Percentiles rank a stretch among this genome's conserved stretches.
Conservation (phyloP, 1,140 invertebrate genomes). For the Megalonaias nervosa region DNA sequence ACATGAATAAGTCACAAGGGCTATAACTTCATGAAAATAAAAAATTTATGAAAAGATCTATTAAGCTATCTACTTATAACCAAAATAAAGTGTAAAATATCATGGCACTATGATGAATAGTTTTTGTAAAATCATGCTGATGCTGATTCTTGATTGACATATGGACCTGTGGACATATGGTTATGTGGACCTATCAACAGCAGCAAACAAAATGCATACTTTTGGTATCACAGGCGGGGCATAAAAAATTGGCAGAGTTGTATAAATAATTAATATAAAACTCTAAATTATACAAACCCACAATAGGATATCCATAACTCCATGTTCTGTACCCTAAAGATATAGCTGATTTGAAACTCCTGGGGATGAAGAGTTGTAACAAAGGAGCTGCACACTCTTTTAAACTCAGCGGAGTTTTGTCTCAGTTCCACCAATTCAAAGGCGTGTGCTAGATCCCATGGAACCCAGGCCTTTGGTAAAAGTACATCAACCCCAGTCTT, state of each 20-base stretch:
- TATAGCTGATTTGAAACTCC: conserved; percentile 12
- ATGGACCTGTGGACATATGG: background rate
- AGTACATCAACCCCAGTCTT: background rate
- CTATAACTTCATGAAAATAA: no score
- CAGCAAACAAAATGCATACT: background rate
- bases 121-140: background rate
- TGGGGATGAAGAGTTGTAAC: conserved; percentile 22
- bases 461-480: background rate
- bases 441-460: background rate
- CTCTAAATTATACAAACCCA: conserved; percentile 19
- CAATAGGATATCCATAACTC: conserved; percentile 41
- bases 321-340: conserved; percentile 36
- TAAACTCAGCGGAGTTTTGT: conserved; percentile 1
- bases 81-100: no score
- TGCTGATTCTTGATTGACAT: background rate
- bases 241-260: background rate
- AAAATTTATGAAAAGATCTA: no score
- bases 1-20: no score
- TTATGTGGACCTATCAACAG: background rate
- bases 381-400: conserved; percentile 29
- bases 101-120: no score
- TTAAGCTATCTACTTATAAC: no score
- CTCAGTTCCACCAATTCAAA: background rate
- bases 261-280: background rate
- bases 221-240: background rate